A percentile compares a stretch with the other conserved stretches of the same genome.
Evolutionary conservation across 1,140 invertebrate genomes (phyloP).

Genomic region (Arion vulgaris): DNA sequence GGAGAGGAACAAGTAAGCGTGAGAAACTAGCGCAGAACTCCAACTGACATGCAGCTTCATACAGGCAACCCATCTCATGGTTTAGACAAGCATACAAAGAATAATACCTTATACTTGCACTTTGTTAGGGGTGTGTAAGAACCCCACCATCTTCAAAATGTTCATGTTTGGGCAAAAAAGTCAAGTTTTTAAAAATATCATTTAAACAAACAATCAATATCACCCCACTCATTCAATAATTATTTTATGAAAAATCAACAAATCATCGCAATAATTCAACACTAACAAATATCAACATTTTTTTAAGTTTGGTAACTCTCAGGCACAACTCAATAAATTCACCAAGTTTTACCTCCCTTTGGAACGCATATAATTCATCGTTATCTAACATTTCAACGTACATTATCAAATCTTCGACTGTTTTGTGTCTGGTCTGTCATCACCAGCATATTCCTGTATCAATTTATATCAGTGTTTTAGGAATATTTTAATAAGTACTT

Average conservation of each 20-base stretch:
- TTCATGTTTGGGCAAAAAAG: neutral
- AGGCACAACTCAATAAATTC: too few species aligned
- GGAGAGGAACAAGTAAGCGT: neutral
- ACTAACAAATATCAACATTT: too few species aligned
- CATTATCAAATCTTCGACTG: neutral
- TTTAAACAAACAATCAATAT: neutral
- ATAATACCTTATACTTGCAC: neutral
- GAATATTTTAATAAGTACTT: neutral
- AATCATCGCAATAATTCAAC: too few species aligned
- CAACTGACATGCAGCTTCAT: neutral
- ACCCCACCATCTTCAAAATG: neutral
- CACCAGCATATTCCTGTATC: constrained; percentile 7
- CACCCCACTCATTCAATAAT: neutral
- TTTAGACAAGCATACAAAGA: too few species aligned
- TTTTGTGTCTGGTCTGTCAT: constrained; percentile 27
- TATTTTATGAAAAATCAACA: too few species aligned
- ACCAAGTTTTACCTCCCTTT: too few species aligned
- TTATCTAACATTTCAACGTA: too few species aligned
- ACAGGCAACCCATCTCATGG: neutral
- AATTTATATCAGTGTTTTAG: neutral
- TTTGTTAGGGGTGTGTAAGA: neutral
- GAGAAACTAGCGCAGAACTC: neutral
- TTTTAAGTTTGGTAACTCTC: too few species aligned
- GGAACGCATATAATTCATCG: too few species aligned
- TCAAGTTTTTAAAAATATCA: neutral